These are phyloP conservation scores for Epicauta chinensis DNA, from an alignment of 1,140 invertebrate genomes.

Conservation along the genomic window DNA sequence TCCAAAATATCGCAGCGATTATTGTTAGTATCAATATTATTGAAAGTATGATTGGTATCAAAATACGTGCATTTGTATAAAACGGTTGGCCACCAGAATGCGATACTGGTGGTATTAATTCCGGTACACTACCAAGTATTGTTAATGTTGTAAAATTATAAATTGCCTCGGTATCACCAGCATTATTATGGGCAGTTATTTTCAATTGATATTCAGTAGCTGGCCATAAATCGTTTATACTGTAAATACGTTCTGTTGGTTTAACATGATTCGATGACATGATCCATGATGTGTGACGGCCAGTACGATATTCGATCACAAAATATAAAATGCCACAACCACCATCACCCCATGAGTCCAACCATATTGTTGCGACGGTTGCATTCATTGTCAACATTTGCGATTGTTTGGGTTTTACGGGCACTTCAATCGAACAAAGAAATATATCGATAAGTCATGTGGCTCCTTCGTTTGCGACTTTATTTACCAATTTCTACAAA, in stretches of 20 bases:
- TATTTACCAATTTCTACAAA: no score
- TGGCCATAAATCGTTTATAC: slow-evolving; percentile 70
- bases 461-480: no score
- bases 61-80: slow-evolving; percentile 61
- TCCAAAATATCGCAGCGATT: slow-evolving; percentile 54
- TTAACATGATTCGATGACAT: slow-evolving; percentile 71
- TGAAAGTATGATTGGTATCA: slow-evolving; percentile 61
- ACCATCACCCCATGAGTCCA: slow-evolving; percentile 82
- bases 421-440: slow-evolving; percentile 48
- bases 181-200: slow-evolving; percentile 87
- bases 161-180: slow-evolving; percentile 78
- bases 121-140: slow-evolving; percentile 59
- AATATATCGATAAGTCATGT: no score
- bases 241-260: slow-evolving; percentile 69
- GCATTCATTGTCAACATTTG: slow-evolving; percentile 83
- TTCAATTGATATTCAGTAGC: slow-evolving; percentile 82
- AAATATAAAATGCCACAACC: slow-evolving; percentile 86
- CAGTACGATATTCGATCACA: slow-evolving; percentile 56
- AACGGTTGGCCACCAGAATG: slow-evolving; percentile 57
- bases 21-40: slow-evolving; percentile 58
- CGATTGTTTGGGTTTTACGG: slow-evolving; percentile 71
- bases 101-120: slow-evolving; percentile 52
- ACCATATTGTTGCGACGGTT: slow-evolving; percentile 80
- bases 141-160: slow-evolving; percentile 82
- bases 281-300: slow-evolving; percentile 52